These are phyloP conservation scores for Leptoclinus maculatus DNA, from an alignment of 2,797 vertebrate species.

Conservation along the genomic window DNA sequence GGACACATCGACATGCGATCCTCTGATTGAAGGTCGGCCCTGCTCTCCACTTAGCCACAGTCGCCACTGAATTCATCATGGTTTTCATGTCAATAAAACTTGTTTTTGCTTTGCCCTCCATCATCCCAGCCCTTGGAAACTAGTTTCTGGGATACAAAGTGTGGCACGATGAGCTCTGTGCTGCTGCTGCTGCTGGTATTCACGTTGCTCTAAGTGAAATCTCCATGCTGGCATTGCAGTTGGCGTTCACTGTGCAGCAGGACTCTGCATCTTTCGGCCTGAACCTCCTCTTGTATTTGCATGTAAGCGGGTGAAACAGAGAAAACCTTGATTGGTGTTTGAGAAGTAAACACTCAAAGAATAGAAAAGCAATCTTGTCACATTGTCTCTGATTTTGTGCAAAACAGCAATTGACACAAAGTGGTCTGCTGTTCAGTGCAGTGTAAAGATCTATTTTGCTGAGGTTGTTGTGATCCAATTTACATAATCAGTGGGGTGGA, in stretches of 20 bases:
- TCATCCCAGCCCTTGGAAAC: slow-evolving; percentile 38
- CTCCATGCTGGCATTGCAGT: slow-evolving; percentile 9
- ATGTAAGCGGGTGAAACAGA: slow-evolving; percentile 45
- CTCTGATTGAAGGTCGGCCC: too few species aligned
- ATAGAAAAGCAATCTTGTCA: slow-evolving; percentile 41
- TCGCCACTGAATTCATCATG: slow-evolving; percentile 21
- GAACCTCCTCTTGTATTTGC: slow-evolving; percentile 33
- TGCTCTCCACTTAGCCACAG: too few species aligned
- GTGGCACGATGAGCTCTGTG: slow-evolving; percentile 31
- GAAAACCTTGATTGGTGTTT: slow-evolving; percentile 41
- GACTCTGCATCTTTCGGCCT: neutral
- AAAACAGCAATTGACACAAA: slow-evolving; percentile 34
- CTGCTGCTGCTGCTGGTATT: slow-evolving; percentile 40
- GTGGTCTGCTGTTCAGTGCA: slow-evolving; percentile 20
- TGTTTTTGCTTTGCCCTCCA: slow-evolving; percentile 21
- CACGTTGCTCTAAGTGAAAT: slow-evolving; percentile 41
- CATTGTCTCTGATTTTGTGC: slow-evolving; percentile 51
- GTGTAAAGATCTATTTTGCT: slow-evolving; percentile 49
- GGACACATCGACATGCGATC: too few species aligned
- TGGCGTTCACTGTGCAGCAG: slow-evolving; percentile 33
- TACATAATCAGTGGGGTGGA: slow-evolving; percentile 45
- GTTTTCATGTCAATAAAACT: slow-evolving; percentile 27
- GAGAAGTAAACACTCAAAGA: slow-evolving; percentile 45
- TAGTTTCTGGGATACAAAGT: slow-evolving; percentile 31
- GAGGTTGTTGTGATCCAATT: slow-evolving; percentile 53